Percentiles rank a stretch among this genome's conserved stretches.
Conservation (phyloP, 2,113 vertebrate genomes). For the Colistium nudipinnis region DNA sequence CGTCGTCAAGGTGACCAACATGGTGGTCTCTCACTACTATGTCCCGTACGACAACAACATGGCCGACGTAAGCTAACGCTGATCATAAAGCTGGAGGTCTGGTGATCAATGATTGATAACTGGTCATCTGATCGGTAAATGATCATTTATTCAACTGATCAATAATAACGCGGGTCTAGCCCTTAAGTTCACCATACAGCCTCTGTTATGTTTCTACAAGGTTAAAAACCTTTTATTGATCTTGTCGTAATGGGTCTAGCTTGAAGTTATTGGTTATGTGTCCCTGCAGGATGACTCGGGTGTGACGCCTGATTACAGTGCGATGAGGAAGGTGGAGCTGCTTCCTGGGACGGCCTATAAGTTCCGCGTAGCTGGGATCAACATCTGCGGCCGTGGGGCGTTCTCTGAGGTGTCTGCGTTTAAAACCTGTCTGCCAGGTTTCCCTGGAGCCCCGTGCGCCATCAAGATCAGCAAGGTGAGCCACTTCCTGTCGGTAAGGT, state of each 20-base stretch:
- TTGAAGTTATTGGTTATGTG: background rate
- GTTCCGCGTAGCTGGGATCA: slow-evolving; percentile 87
- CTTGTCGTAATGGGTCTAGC: too few species aligned
- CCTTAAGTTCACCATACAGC: too few species aligned
- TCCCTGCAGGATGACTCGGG: slow-evolving; percentile 81
- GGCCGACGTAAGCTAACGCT: slow-evolving; percentile 26
- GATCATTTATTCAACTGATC: too few species aligned
- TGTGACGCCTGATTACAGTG: slow-evolving; percentile 82
- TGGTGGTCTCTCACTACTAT: slow-evolving; percentile 87
- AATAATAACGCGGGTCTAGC: too few species aligned
- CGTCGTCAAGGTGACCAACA: slow-evolving; percentile 87
- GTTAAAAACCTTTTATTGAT: too few species aligned
- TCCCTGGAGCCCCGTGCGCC: slow-evolving; percentile 88
- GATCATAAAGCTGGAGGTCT: background rate
- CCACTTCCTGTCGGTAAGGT: background rate
- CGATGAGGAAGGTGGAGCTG: slow-evolving; percentile 86
- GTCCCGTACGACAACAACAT: slow-evolving; percentile 67
- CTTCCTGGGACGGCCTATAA: slow-evolving; percentile 89
- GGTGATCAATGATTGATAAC: too few species aligned
- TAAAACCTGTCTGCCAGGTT: slow-evolving; percentile 89
- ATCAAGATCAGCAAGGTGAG: slow-evolving; percentile 90
- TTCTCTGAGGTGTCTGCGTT: slow-evolving; percentile 89
- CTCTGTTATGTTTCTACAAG: too few species aligned
- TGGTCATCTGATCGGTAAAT: too few species aligned
- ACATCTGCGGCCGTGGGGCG: slow-evolving; percentile 86